These are phyloP conservation scores for Rhimphoctona megacephalus DNA, from an alignment of 2,888 invertebrate genomes.

Conservation along the genomic window DNA sequence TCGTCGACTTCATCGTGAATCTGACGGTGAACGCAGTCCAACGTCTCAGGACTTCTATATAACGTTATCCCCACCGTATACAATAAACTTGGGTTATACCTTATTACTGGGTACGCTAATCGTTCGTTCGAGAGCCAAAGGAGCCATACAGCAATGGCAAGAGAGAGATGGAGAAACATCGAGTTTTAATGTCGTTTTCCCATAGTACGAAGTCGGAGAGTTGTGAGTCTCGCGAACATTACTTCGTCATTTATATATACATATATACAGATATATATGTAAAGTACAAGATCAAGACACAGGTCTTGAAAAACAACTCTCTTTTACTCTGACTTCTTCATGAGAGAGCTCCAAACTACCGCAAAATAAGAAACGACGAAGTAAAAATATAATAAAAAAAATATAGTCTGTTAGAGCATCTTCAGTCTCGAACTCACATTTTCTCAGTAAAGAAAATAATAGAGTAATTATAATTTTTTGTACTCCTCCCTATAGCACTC, in stretches of 20 bases:
- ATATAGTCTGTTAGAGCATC: slow-evolving; percentile 7
- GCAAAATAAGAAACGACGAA: slow-evolving; percentile 9
- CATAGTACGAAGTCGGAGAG: slow-evolving; percentile 71
- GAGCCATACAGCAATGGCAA: slow-evolving; percentile 46
- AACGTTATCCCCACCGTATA: slow-evolving; percentile 47
- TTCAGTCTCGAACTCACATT: slow-evolving; percentile 11
- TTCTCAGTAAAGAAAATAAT: slow-evolving; percentile 22
- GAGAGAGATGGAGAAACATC: slow-evolving; percentile 43
- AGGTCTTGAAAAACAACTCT: slow-evolving; percentile 31
- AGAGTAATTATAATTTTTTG: slow-evolving; percentile 19
- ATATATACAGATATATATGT: slow-evolving; percentile 18
- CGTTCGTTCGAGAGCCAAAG: slow-evolving; percentile 37
- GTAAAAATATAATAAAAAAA: slow-evolving; percentile 9
- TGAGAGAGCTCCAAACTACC: not conserved
- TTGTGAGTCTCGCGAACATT: slow-evolving; percentile 36
- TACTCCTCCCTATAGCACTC: not conserved
- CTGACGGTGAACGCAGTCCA: slow-evolving; percentile 67
- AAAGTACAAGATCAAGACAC: slow-evolving; percentile 11
- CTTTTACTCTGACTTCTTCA: slow-evolving; percentile 29
- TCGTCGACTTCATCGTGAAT: slow-evolving; percentile 74
- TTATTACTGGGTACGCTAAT: slow-evolving; percentile 48
- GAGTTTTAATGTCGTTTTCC: slow-evolving; percentile 80
- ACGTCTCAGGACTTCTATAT: slow-evolving; percentile 26
- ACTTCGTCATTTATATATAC: slow-evolving; percentile 44
- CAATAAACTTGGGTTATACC: slow-evolving; percentile 56